Base-by-base conservation (phyloP, 2,797 vertebrate species). In the Cynodonichthys magdalenae region DNA sequence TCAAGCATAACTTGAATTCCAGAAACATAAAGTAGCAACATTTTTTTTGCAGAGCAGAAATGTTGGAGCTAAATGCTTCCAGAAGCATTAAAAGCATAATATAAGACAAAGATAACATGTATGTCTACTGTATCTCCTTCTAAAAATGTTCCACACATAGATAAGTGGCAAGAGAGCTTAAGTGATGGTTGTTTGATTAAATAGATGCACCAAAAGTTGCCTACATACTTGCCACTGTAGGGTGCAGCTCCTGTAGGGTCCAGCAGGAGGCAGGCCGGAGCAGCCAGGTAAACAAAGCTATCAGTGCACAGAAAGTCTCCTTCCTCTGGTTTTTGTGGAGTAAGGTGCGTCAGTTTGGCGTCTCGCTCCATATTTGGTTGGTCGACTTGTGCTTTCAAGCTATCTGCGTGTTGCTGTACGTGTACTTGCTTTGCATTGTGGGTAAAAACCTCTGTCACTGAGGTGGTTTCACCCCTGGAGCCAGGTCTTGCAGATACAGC, bases 281-380 rank as follows among this genome's bases (percentile, higher is more conserved):
- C 93, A 45, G 94, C 92, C 71, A 94, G 87, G 79, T 94, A 94
- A 28, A 94, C 92, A 18, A 94, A 94, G 71, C 94, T 94, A 60
- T 94, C 93, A 0, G 93, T 94, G 74, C 92, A 94, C 55, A 94
- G 82, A 59, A 94, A 94, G 77, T 94, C 93, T 58, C 90, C 91
- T 77, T 93, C 94, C 18, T 94, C 93, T 36, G 85, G 88, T 63
- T 90, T 88, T 1, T 84, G 88, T 2, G 76, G 74, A 39, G 0
- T 20, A 1, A 87, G 71, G 11, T 76, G 69, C 20, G 70, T 62
- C 2, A 47, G 57, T 71, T 88, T 91, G 53, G 52, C 0, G 0
- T 69, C 75, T 46, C 28, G 27, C 28, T 75, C 69, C 10, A 19
- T 36, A 29, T 48, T 71, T 4, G 78, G 28, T 18, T 29, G 64